Evolutionary conservation across 1,140 invertebrate species (phyloP), one percentile per base, ranked within the genome.

Genomic region (Chironomus tepperi): DNA sequence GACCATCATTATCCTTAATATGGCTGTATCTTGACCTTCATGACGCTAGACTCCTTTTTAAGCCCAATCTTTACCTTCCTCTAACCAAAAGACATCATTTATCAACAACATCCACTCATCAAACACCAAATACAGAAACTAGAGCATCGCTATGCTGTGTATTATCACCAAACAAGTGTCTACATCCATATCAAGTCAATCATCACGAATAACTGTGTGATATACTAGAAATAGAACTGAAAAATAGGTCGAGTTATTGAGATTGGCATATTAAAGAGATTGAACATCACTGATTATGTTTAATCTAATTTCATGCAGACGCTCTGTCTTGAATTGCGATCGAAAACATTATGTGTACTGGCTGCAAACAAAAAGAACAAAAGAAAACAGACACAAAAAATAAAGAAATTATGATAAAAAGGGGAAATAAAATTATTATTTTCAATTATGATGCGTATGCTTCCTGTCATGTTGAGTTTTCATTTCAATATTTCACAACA

Each of bases 361-460:
- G n/a, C n/a, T 7, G 19, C 16, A 19, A 9, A 9, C 6, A 18
- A 18, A 70, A 19, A 70, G 19, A 70, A 70, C 65, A 21, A 19
- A 18, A 70, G 65, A 18, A n/a, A n/a, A n/a, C n/a, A n/a, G n/a
- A n/a, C n/a, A n/a, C n/a, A n/a, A n/a, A n/a, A n/a, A n/a, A n/a
- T n/a, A n/a, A n/a, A n/a, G 18, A 67, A 70, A 21, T n/a, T 70
- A 19, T 70, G 65, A 57, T 70, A 70, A 18, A 19, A 19, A 21
- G 19, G 19, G 16, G 65, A 70, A 70, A 70, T 70, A 19, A 2
- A 2, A 57, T 12, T 57, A n/a, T 70, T 70, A 34, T 21, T 70
- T 70, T 18, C 65, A 70, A 70, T 57, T 57, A 57, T n/a, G 47
- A 57, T 57, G 47, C 47, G 47, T 70, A 70, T 70, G 65, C 65